Conservation (phyloP, 2,797 vertebrate genomes). For the Enoplosus armatus region DNA sequence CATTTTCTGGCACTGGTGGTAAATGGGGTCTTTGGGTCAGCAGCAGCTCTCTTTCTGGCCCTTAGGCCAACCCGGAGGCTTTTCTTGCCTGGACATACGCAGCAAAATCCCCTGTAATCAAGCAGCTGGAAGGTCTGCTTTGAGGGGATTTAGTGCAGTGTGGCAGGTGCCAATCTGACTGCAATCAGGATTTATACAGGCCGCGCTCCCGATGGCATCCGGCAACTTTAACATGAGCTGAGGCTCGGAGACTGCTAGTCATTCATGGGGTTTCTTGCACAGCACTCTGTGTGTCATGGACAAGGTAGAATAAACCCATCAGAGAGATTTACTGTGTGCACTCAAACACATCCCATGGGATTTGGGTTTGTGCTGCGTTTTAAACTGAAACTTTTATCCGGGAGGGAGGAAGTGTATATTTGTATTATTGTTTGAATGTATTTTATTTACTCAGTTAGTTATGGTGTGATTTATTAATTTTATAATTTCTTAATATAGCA, state of each 20-base stretch:
- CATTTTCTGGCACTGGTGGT: constrained; percentile 34
- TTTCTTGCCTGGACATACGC: constrained; percentile 60
- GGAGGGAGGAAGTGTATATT: neutral
- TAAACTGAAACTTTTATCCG: neutral
- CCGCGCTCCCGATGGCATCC: constrained; percentile 34
- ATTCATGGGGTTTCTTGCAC: constrained; percentile 38
- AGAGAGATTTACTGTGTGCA: constrained; percentile 5
- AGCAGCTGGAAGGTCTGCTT: constrained; percentile 72
- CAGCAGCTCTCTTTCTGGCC: constrained; percentile 43
- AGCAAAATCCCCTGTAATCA: constrained; percentile 78
- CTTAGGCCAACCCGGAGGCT: constrained; percentile 45
- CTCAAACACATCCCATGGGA: neutral
- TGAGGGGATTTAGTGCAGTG: constrained; percentile 74
- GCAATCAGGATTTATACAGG: constrained; percentile 70
- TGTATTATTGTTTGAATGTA: neutral
- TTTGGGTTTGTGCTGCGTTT: neutral
- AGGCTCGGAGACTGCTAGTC: constrained; percentile 38
- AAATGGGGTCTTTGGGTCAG: constrained; percentile 69
- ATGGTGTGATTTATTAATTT: neutral
- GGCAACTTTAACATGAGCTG: constrained; percentile 40
- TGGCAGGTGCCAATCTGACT: constrained; percentile 75
- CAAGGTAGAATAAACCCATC: neutral
- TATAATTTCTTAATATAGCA: neutral
- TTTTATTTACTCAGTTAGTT: neutral
- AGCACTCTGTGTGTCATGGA: neutral